These are phyloP conservation scores for Hystrix cristata DNA, from an alignment of 2,113 vertebrate genomes.

Conservation along the genomic window DNA sequence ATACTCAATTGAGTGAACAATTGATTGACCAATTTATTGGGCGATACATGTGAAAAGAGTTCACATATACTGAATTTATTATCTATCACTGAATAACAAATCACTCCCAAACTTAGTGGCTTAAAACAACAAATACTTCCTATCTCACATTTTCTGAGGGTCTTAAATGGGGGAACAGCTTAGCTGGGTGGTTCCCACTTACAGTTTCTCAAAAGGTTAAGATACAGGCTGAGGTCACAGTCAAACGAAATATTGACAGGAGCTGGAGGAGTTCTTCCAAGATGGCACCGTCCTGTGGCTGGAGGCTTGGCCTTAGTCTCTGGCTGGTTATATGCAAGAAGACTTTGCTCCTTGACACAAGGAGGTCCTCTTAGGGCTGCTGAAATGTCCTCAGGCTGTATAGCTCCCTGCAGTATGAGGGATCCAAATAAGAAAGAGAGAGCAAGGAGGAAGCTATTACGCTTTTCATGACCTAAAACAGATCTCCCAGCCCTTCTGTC, in stretches of 20 bases:
- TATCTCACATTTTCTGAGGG: neutral
- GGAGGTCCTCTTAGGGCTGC: neutral
- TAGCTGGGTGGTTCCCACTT: neutral
- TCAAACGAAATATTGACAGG: neutral
- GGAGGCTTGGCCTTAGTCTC: neutral
- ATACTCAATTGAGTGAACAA: neutral
- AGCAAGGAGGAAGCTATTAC: neutral
- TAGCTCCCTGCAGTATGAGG: neutral
- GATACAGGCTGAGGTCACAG: neutral
- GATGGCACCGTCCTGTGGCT: neutral
- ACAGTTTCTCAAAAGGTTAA: neutral
- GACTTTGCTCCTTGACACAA: neutral
- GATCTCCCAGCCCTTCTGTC: neutral
- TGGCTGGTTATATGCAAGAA: neutral
- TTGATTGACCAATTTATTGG: neutral
- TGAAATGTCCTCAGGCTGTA: neutral
- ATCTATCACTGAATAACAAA: neutral
- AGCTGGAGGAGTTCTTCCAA: neutral
- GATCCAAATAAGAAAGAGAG: neutral
- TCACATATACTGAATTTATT: neutral
- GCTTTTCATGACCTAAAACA: neutral
- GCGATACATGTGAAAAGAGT: neutral
- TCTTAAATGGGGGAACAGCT: neutral
- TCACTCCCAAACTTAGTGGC: neutral
- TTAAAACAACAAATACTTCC: neutral